Base-by-base conservation (phyloP, 2,113 vertebrate species). In the Triplophysa rosa region DNA sequence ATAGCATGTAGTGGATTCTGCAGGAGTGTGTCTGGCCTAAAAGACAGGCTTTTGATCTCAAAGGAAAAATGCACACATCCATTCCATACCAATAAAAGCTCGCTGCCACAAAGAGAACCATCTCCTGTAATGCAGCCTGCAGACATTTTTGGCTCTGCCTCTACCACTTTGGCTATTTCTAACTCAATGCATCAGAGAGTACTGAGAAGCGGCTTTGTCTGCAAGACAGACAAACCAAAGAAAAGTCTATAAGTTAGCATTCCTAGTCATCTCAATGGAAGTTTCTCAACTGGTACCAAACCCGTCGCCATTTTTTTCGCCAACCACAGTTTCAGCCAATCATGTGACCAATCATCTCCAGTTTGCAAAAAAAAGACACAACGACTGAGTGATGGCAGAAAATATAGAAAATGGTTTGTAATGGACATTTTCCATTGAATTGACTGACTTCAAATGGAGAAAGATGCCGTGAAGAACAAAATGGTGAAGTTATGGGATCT, bases 131-230 rank as follows among this genome's bases (percentile, higher is more conserved):
- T 84, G 82, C 88, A 4, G 49, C 88, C 86, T 86, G 80, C 79
- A 83, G 87, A 84, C 6, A 65, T 83, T 83, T 83, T 78, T 84
- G 74, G 85, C 80, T 76, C 77, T 78, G 52, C 56, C 72, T 90
- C 86, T 85, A 77, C 85, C 82, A 81, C 75, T 71, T 70, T 49
- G 80, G 77, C 87, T 91, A 92, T 91, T 92, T 90, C 80, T 82
- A 81, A 76, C 19, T 77, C 29, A 42, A 1, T 11, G 56, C 54
- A 73, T 37, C 14, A 12, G 29, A 71, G 19, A 54, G 11, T 54
- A 56, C 26, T 7, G 70, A 72, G 33, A 16, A 19, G 14, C 7
- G 40, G 54, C 79, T 77, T 67, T 79, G 79, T 77, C 84, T 89
- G 67, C 8, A 40, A 84, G 83, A 83, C 79, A 82, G 66, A 67